Evolutionary conservation across 2,888 invertebrate species (phyloP).

Genomic region (Heliconius ismenius): DNA sequence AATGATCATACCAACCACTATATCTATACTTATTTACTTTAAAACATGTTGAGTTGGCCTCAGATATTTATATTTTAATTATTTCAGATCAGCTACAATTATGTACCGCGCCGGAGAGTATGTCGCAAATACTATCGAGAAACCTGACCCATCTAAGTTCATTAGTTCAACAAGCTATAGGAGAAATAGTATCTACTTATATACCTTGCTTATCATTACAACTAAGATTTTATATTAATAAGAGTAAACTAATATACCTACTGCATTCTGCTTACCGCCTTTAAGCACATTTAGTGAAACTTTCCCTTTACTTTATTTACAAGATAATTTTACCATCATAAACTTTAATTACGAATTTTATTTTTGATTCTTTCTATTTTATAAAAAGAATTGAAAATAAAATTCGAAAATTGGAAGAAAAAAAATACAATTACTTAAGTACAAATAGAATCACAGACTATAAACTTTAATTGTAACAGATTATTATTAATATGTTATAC

Average conservation of each 20-base stretch:
- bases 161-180: slow-evolving; percentile 49
- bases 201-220: neutral
- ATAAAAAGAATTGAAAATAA: too few relatives aligned
- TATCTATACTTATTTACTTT: too few relatives aligned
- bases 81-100: slow-evolving; percentile 40
- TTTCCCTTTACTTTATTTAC: too few relatives aligned
- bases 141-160: slow-evolving; percentile 50
- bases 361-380: too few relatives aligned
- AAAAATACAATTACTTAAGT: neutral
- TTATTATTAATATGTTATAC: slow-evolving; percentile 37
- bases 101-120: slow-evolving; percentile 52
- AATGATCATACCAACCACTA: too few relatives aligned
- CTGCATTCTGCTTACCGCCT: neutral
- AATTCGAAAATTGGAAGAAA: too few relatives aligned
- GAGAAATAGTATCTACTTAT: slow-evolving; percentile 60
- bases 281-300: too few relatives aligned
- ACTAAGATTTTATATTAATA: neutral
- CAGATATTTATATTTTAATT: neutral
- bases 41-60: too few relatives aligned
- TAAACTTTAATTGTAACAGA: neutral
- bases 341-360: too few relatives aligned
- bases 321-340: too few relatives aligned
- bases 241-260: neutral
- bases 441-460: slow-evolving; percentile 14
- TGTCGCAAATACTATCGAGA: slow-evolving; percentile 46